Base-by-base conservation (phyloP, 2,113 vertebrate genomes). In the Lophotis ruficrista region DNA sequence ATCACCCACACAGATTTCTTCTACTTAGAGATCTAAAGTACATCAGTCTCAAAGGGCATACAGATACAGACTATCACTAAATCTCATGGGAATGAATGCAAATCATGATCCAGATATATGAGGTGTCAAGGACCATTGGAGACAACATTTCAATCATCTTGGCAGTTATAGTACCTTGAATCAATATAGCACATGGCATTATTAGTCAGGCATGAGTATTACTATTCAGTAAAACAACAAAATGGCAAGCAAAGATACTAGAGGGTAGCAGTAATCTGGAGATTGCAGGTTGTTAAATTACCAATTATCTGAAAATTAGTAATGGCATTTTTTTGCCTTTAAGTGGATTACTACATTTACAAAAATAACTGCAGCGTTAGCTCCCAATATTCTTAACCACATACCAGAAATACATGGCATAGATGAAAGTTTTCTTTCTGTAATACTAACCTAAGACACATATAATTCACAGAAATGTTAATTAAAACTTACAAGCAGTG, bases 1-100 rank as follows among this genome's bases (percentile, higher is more conserved):
- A 95, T 94, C 90, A 92, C 78, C 48, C 47, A 70, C 58, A 77
- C 50, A 84, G 82, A 83, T 92, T 94, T 92, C 54, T 91, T 88
- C 58, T 88, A 31, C 91, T 83, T 84, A 77, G 53, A 91, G 28
- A 83, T 90, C 66, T 93, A 83, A 97, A 94, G 75, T 83, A 77
- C 64, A 62, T 77, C 54, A 83, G 43, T 83, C 79, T 96, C 82
- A 95, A 75, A 96, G 65, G 69, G 38, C 81, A 75, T 71, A 57
- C 43, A 84, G 84, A 73, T 51, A 70, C 3, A 87, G 57, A 68
- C 45, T 77, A 83, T 35, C 43, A 87, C 53, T 66, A 93, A 92
- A 90, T 71, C 83, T 68, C 66, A 73, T 16, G 48, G 75, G 88
- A 91, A 91, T 64, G 86, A 86, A 95, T 80, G 78, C 51, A 95